Conservation (phyloP, 64 coral and sea anemone genomes). For the Anthopleura sola region DNA sequence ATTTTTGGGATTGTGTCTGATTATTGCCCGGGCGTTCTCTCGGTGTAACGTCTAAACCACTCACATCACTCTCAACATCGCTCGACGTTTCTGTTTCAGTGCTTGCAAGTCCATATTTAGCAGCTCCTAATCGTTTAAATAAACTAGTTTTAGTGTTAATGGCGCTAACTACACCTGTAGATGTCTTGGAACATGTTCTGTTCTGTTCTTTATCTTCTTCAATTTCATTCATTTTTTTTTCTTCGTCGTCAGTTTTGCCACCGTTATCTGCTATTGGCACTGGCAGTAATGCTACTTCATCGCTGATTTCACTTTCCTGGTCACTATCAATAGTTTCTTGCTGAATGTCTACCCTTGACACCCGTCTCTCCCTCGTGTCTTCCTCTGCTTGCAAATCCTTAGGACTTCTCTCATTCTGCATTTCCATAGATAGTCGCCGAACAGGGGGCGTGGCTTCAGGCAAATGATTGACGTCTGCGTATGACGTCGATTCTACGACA, state of each 20-base stretch:
- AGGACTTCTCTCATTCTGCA: neutral
- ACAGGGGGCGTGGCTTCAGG: neutral
- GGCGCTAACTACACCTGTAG: neutral
- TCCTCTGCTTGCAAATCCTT: neutral
- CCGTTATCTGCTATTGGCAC: neutral
- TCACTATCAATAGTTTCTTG: neutral
- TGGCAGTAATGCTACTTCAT: neutral
- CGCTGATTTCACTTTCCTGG: neutral
- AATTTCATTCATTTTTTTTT: neutral
- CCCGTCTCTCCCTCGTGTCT: neutral
- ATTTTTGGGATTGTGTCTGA: neutral
- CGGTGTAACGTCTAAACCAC: conserved; percentile 14
- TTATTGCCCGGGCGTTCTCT: neutral
- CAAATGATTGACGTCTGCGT: neutral
- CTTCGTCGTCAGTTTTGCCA: neutral
- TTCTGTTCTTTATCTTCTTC: neutral
- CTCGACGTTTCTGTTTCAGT: neutral
- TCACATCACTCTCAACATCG: neutral
- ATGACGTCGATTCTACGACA: neutral
- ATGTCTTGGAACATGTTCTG: neutral
- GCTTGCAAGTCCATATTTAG: conserved; percentile 40
- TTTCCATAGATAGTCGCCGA: neutral
- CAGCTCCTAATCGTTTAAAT: conserved; percentile 45
- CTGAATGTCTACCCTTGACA: neutral
- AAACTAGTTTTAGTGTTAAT: conserved; percentile 36